Conservation (phyloP, 2,113 vertebrate species). For the Ahaetulla prasina region DNA sequence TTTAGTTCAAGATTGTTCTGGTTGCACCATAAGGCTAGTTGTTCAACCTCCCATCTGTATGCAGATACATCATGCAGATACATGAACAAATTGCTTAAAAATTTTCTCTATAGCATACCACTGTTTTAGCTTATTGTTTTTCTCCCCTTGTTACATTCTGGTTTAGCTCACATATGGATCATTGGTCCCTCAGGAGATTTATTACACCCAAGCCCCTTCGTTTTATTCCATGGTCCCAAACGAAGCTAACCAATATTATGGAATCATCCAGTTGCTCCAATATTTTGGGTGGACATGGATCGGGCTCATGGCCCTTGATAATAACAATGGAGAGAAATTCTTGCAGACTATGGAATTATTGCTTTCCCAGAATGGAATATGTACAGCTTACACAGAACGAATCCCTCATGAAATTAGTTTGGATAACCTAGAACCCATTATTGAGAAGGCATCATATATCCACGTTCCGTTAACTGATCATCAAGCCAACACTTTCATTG, state of each 20-base stretch:
- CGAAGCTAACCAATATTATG: neutral
- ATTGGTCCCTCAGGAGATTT: neutral
- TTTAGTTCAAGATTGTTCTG: no score
- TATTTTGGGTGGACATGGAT: neutral
- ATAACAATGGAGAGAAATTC: neutral
- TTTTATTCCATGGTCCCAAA: neutral
- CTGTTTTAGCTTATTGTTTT: no score
- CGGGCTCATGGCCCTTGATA: neutral
- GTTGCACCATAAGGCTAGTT: no score
- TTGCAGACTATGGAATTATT: neutral
- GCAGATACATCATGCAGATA: no score
- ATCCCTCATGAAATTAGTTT: neutral
- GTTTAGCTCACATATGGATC: neutral
- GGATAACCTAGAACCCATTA: neutral
- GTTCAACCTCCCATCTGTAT: no score
- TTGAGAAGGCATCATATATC: neutral
- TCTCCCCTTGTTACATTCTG: neutral
- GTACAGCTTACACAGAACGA: neutral
- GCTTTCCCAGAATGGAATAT: neutral
- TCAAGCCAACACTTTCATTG: neutral
- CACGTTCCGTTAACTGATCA: neutral
- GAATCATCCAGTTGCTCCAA: neutral
- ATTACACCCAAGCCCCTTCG: neutral
- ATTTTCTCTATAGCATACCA: neutral
- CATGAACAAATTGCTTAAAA: neutral